Percentiles rank a stretch among this genome's conserved stretches.
phyloP scores from a whole-genome alignment of 2,797 vertebrate species.

The Enteromius afrohamiltoni region DNA sequence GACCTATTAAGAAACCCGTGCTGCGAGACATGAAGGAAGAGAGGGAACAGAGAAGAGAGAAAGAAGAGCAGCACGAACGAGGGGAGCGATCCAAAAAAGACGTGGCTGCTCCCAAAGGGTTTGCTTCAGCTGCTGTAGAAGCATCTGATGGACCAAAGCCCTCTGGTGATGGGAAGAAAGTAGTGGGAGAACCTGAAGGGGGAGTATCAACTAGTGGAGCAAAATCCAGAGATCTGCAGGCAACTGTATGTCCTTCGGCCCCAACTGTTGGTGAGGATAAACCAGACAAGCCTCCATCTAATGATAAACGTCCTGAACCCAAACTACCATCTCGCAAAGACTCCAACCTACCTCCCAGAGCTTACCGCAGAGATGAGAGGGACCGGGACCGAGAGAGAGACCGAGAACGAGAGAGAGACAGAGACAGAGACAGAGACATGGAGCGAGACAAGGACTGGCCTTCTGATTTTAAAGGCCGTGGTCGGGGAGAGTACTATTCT shows the following conservation, averaged over 20 bases:
- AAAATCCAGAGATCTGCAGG: slow-evolving; percentile 74
- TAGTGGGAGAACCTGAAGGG: slow-evolving; percentile 65
- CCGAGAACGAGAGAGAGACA: not conserved
- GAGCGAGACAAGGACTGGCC: slow-evolving; percentile 86
- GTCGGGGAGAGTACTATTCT: slow-evolving; percentile 95
- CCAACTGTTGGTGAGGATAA: slow-evolving; percentile 87
- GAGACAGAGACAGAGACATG: slow-evolving; percentile 43
- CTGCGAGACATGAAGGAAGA: slow-evolving; percentile 99
- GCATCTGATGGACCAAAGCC: slow-evolving; percentile 71
- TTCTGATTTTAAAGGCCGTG: slow-evolving; percentile 90
- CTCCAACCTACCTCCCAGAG: slow-evolving; percentile 83
- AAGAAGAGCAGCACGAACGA: slow-evolving; percentile 84
- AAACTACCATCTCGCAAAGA: slow-evolving; percentile 84
- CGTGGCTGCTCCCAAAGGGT: slow-evolving; percentile 61
- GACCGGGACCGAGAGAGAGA: slow-evolving; percentile 82
- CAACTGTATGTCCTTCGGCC: slow-evolving; percentile 73
- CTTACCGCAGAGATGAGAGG: slow-evolving; percentile 90
- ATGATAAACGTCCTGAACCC: slow-evolving; percentile 86
- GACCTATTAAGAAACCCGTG: slow-evolving; percentile 97
- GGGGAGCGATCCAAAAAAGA: slow-evolving; percentile 81
- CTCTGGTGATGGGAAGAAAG: slow-evolving; percentile 81
- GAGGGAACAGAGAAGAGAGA: slow-evolving; percentile 92
- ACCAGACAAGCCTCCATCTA: slow-evolving; percentile 76
- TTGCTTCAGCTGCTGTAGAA: slow-evolving; percentile 64
- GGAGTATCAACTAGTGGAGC: slow-evolving; percentile 40